phyloP scores from a whole-genome alignment of 2,888 invertebrate species.

The Phaedon cochleariae region DNA sequence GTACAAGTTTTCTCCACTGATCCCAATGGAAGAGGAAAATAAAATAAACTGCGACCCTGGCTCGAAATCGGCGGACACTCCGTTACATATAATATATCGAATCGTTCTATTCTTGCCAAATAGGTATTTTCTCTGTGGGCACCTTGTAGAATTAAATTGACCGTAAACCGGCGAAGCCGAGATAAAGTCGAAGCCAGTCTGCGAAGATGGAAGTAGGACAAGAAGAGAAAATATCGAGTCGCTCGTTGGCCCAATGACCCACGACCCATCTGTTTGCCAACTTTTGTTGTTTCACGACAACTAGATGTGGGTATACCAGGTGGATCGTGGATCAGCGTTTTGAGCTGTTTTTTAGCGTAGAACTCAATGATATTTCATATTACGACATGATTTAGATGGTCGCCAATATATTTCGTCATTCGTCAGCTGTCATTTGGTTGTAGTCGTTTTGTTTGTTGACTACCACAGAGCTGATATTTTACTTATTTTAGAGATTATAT shows the following conservation, averaged over 20 bases:
- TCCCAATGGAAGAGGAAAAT: background rate
- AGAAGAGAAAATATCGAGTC: slow-evolving; percentile 19
- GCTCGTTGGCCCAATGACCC: slow-evolving; percentile 20
- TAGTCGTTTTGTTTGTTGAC: too few relatives aligned
- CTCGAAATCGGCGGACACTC: background rate
- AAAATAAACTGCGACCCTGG: background rate
- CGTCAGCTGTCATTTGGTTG: too few relatives aligned
- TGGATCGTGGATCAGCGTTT: too few relatives aligned
- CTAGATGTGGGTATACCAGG: background rate
- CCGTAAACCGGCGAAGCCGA: background rate
- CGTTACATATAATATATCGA: background rate
- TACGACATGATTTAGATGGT: too few relatives aligned
- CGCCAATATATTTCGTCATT: too few relatives aligned
- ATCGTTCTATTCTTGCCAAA: background rate
- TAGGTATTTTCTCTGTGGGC: background rate
- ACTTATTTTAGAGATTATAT: too few relatives aligned
- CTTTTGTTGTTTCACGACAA: background rate
- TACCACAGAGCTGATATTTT: too few relatives aligned
- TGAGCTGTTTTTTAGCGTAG: too few relatives aligned
- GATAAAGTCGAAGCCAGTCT: too few relatives aligned
- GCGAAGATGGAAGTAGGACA: slow-evolving; percentile 19
- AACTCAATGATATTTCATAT: too few relatives aligned
- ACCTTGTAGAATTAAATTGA: background rate
- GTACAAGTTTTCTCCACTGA: too few relatives aligned
- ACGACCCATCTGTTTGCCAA: slow-evolving; percentile 23